Conservation (phyloP, 2,888 invertebrate species). For the Trichogramma evanescens region DNA sequence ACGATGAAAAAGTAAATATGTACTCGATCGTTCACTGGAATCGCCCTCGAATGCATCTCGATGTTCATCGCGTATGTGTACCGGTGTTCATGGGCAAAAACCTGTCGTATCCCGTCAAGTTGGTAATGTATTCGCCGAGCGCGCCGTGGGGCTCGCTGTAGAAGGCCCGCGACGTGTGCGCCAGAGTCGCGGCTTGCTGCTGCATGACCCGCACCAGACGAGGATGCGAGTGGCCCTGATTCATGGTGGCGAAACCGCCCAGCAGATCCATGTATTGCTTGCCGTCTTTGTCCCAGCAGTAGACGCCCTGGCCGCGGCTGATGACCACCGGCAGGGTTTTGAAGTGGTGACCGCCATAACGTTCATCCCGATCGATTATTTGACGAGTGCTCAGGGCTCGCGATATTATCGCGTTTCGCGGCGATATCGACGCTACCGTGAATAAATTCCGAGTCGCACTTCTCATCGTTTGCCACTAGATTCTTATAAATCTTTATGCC, state of each 20-base stretch:
- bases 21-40: not conserved
- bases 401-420: not conserved
- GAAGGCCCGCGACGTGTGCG: constrained; percentile 73
- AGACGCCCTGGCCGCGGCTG: constrained; percentile 59
- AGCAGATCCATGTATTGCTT: constrained; percentile 72
- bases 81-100: constrained; percentile 79
- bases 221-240: constrained; percentile 76
- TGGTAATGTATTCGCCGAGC: constrained; percentile 65
- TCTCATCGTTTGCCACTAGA: too few species aligned
- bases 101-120: constrained; percentile 68
- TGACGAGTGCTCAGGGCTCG: constrained; percentile 32
- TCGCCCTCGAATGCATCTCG: not conserved
- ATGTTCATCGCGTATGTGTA: constrained; percentile 29
- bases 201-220: constrained; percentile 58
- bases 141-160: constrained; percentile 68
- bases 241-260: constrained; percentile 75
- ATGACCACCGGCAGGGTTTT: constrained; percentile 66
- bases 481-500: too few species aligned
- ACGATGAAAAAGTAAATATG: constrained; percentile 1
- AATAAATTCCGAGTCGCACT: too few species aligned
- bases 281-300: constrained; percentile 76
- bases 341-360: constrained; percentile 66
- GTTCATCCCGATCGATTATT: constrained; percentile 54
- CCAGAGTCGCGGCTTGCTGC: constrained; percentile 55
- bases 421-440: not conserved